Evolutionary conservation across 2,113 vertebrate species (phyloP), one percentile per base, ranked within the genome.

Genomic region (Cromileptes altivelis): DNA sequence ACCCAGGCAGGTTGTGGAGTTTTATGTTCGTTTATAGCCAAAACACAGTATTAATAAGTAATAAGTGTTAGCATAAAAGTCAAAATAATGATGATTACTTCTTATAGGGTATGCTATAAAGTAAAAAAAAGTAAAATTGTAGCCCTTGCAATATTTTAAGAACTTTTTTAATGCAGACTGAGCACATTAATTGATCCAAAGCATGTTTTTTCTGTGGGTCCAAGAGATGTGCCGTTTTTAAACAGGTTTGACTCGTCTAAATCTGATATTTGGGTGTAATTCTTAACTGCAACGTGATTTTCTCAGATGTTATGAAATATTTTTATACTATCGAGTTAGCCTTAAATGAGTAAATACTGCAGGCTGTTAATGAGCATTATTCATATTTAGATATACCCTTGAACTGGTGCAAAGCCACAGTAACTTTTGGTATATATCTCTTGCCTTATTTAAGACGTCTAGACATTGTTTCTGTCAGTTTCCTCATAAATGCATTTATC

Each of bases 271-370:
- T 21, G 50, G 1, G 3, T 57, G 40, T 11, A 23, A 8, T 12
- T 42, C 50, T 17, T 45, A 45, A 11, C 8, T 45, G 42, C 2
- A 9, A 25, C 50, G 83, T 57, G 25, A 60, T 70, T 64, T 74
- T 52, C 55, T 58, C 18, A 52, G 63, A 47, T 76, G 25, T 80
- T 85, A 62, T 75, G 56, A 82, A 82, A 70, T 65, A 55, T 68
- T 12, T 63, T 27, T 11, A 53, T 6, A 1, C 5, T 3, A 15
- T 11, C 67, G 55, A 30, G 4, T 58, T 67, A 65, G 67, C 55
- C 80, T 88, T 72, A 67, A 19, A 75, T 21, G 3, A 57, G 3
- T 13, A 57, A 42, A 69, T 47, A 79, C 57, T 81, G 42, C 40
- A 62, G 68, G 50, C 65, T 81, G 68, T 77, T 33, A 27, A 60